Conservation (phyloP, 2,797 vertebrate genomes). For the Pangasius larnaudii region DNA sequence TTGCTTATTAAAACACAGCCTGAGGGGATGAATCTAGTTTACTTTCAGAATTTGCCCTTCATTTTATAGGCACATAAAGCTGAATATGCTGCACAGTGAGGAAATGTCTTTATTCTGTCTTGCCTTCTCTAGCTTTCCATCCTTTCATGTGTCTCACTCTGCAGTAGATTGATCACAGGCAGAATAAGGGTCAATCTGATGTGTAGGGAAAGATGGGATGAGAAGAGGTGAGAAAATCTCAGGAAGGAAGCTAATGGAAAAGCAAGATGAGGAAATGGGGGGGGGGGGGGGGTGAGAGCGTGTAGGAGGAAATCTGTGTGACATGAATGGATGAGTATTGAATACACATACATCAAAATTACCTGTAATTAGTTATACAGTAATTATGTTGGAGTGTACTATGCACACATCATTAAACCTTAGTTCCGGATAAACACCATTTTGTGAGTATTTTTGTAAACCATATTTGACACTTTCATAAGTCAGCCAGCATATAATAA, state of each 20-base stretch:
- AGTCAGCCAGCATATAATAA: not conserved
- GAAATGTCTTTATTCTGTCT: slow-evolving; percentile 13
- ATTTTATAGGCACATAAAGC: slow-evolving; percentile 48
- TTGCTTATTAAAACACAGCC: slow-evolving; percentile 62
- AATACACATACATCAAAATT: not conserved
- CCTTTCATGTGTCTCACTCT: slow-evolving; percentile 3
- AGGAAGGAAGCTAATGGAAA: slow-evolving; percentile 50
- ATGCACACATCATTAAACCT: not conserved
- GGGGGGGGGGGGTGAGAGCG: slow-evolving; percentile 16
- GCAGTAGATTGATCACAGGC: slow-evolving; percentile 33
- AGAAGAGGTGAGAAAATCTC: slow-evolving; percentile 53
- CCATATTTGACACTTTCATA: not conserved
- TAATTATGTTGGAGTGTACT: not conserved
- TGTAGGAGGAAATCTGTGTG: slow-evolving; percentile 17
- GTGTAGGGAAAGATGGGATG: slow-evolving; percentile 40
- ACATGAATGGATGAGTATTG: slow-evolving; percentile 6
- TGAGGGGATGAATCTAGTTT: slow-evolving; percentile 54
- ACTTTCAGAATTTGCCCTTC: slow-evolving; percentile 50
- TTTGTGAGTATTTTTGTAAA: not conserved
- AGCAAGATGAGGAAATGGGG: slow-evolving; percentile 50
- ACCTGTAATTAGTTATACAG: not conserved
- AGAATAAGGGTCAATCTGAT: slow-evolving; percentile 38
- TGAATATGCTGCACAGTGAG: slow-evolving; percentile 25
- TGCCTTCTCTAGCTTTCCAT: not conserved
- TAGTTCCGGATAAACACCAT: not conserved